Evolutionary conservation across 2,888 invertebrate species (phyloP), one percentile per base, ranked within the genome.

Genomic region (Cancer borealis): DNA sequence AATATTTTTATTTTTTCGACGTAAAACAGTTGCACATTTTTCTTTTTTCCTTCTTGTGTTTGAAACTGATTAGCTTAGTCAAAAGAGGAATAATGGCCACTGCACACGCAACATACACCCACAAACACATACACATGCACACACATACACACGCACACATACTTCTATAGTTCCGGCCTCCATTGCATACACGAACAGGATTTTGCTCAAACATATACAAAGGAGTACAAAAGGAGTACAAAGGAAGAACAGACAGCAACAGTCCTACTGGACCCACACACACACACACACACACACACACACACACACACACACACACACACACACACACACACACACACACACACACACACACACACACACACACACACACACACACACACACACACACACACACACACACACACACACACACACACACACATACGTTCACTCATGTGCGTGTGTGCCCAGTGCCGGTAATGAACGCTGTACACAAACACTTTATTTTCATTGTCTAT

Each of bases 131-230:
- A 87, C 87, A 87, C 26, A 87, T 39, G 26, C 87, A 88, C 88
- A 88, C 39, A 88, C 88, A 88, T 39, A 88, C 88, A 88, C 88
- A 88, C 88, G 39, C 46, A 88, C 88, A 88, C 88, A 88, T 39
- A 88, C 88, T 39, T 2, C 1, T 39, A 39, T 39, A 84, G 8
- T 54, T 12, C 54, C 54, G 54, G 8, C 54, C 54, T 54, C 54
- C 54, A 54, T 14, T 14, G 54, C 54, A n/a, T 21, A n/a, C n/a
- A 66, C n/a, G 21, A 14, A 66, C 66, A 66, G 6, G 21, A 6
- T 17, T 21, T 17, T 21, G 2, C 66, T n/a, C 66, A n/a, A 14
- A n/a, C 54, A 14, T 54, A 54, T 12, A 54, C 1, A 14, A 54
- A 54, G 54, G 1, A 54, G 8, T 1, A 54, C 8, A 10, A 1